Evolutionary conservation across 2,113 vertebrate genomes (phyloP).

Genomic region (Parotia lawesii): DNA sequence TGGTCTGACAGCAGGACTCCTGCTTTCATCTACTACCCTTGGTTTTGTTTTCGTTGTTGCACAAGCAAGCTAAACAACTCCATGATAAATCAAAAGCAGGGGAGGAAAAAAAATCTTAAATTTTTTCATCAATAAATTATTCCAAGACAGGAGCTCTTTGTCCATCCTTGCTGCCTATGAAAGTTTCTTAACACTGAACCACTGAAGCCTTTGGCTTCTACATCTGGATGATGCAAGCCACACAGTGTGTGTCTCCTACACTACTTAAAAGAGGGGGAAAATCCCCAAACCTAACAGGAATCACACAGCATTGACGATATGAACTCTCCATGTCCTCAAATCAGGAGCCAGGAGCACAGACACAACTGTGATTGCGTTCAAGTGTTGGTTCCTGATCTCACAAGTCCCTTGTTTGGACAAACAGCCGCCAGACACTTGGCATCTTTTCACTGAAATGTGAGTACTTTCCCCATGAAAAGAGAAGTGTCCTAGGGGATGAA

Average conservation of each 20-base stretch:
- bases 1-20: background rate
- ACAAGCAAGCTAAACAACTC: background rate
- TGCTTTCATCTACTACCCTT: conserved; percentile 1
- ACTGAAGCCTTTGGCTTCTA: background rate
- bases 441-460: background rate
- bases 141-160: background rate
- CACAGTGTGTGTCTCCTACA: background rate
- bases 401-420: background rate
- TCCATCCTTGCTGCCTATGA: background rate
- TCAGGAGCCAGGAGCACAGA: background rate
- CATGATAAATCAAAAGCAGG: background rate
- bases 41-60: background rate
- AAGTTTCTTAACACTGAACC: background rate
- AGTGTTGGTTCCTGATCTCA: background rate
- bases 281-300: background rate
- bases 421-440: background rate
- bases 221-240: background rate
- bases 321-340: background rate
- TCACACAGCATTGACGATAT: background rate
- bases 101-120: background rate
- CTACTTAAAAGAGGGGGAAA: background rate
- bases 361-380: background rate
- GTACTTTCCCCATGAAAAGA: background rate
- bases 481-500: background rate
- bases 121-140: background rate